Conservation (phyloP, 2,113 vertebrate genomes). For the Odobenus rosmarus region DNA sequence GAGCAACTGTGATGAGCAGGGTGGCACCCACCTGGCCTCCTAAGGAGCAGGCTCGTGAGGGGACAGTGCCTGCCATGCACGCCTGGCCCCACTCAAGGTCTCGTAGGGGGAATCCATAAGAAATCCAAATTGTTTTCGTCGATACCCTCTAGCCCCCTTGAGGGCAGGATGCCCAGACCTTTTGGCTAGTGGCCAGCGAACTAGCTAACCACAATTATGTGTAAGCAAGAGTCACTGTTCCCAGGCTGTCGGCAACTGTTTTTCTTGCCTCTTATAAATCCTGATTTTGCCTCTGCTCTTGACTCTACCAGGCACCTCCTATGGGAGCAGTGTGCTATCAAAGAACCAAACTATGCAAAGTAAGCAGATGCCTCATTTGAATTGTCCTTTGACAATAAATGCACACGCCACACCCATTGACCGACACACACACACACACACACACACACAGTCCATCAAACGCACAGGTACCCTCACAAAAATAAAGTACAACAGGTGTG, state of each 20-base stretch:
- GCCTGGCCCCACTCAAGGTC: background rate
- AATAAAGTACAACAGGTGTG: conserved; percentile 74
- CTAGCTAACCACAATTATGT: background rate
- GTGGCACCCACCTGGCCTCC: background rate
- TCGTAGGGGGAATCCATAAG: background rate
- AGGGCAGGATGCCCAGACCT: background rate
- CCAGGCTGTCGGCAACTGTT: background rate
- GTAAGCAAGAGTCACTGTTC: background rate
- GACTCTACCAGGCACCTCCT: background rate
- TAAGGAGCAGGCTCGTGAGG: background rate
- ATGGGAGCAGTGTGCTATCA: background rate
- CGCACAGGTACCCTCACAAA: background rate
- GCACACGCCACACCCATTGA: background rate
- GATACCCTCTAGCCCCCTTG: background rate
- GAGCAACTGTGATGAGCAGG: background rate
- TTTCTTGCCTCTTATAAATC: background rate
- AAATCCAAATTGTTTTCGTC: fast-evolving
- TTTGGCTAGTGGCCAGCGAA: background rate
- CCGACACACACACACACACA: background rate
- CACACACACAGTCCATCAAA: background rate
- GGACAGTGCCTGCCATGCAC: no score
- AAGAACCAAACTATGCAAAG: background rate
- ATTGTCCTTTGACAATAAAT: background rate
- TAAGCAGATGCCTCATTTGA: background rate
- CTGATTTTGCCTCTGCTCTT: background rate